A percentile compares a stretch with the other conserved stretches of the same genome.
These are phyloP conservation scores for Mnemiopsis leidyi DNA, from an alignment of 37 sponge, comb jelly and placozoan species.

Conservation along the genomic window DNA sequence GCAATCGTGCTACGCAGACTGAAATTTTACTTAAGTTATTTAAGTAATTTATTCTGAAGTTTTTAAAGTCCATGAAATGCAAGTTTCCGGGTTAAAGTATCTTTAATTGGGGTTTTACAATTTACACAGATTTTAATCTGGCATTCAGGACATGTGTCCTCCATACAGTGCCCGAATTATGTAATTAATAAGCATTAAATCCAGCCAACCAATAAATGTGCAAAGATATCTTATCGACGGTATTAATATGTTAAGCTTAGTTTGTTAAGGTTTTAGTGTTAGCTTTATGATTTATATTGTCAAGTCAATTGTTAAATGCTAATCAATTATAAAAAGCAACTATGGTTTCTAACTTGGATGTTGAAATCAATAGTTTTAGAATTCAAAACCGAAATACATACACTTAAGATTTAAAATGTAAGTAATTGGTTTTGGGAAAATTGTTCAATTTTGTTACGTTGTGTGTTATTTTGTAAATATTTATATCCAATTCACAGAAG, in stretches of 20 bases:
- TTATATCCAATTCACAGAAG: too few species aligned
- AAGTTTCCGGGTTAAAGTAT: too few species aligned
- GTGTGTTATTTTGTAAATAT: constrained; percentile 31
- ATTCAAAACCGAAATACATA: neutral
- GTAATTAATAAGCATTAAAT: too few species aligned
- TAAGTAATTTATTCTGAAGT: neutral
- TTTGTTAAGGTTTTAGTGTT: neutral
- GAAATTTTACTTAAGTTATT: neutral
- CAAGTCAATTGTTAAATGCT: neutral
- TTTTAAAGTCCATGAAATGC: too few species aligned
- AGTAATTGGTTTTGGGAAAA: neutral
- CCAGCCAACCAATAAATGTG: too few species aligned
- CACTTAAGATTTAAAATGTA: neutral
- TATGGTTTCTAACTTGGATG: neutral
- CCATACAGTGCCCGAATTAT: too few species aligned
- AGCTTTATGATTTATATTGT: neutral
- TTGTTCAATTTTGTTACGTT: constrained; percentile 23
- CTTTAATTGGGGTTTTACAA: too few species aligned
- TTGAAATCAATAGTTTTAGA: neutral
- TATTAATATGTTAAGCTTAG: neutral
- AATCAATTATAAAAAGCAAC: neutral
- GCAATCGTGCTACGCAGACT: too few species aligned
- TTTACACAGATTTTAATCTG: too few species aligned
- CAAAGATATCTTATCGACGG: neutral
- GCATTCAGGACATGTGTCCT: too few species aligned